Base-by-base conservation (phyloP, 2,797 vertebrate genomes). In the Micromesistius poutassou region DNA sequence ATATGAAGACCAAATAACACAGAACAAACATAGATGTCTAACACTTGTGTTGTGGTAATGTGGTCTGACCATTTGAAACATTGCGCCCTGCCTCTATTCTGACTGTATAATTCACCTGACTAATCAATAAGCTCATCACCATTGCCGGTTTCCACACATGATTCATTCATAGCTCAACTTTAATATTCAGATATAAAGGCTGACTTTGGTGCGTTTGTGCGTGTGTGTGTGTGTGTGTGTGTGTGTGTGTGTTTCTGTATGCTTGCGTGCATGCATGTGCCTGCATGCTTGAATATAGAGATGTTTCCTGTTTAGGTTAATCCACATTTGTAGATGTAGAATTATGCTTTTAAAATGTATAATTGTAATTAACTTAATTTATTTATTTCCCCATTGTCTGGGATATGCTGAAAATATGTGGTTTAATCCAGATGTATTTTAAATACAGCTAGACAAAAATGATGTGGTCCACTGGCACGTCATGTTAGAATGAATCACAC, bases 1-100 rank as follows among this genome's bases (percentile, higher is more conserved):
- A 76, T 66, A 78, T 25, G 62, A 25, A 68, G 55, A 55, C 74
- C 22, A 8, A 75, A 19, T 8, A 46, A 46, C 73, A 9, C 10
- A 28, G 9, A 36, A 38, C 33, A 73, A 73, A 73, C 22, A 38
- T n/a, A 73, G 22, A 62, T 62, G 5, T 62, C 50, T 55, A 55
- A 7, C 55, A 28, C 6, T 62, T 1, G 2, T 42, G 55, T 62
- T 62, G 55, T 62, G 62, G 9, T 28, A 25, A 68, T 68, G 25
- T 28, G 62, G 25, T 68, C 25, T 68, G n/a, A 68, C 3, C 62
- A 68, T n/a, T 68, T 25, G 22, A 25, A 25, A 22, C 46, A 14
- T 13, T 55, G 42, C 42, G 42, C 42, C 16, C 42, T 46, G 46
- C 46, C 46, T 62, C 55, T 62, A 19, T 10, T 62, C 55, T 62